Evolutionary conservation across 2,888 invertebrate genomes (phyloP).

Genomic region (Pherbina coryleti): DNA sequence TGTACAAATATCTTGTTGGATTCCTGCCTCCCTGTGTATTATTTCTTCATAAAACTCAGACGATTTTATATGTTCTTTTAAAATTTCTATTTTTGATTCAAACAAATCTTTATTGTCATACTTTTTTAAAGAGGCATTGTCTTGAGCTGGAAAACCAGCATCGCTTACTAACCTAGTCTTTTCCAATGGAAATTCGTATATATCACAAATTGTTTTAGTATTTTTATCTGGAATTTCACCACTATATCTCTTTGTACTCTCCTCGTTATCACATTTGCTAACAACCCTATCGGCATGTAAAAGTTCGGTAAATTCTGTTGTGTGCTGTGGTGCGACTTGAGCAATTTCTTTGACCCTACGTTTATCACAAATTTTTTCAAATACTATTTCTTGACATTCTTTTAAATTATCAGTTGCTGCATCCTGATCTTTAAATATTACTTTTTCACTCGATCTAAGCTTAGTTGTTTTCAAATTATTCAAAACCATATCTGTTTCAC

Average conservation of each 20-base stretch:
- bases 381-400: conserved; percentile 53
- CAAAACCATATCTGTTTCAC: conserved; percentile 55
- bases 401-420: conserved; percentile 10
- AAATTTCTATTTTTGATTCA: conserved; percentile 1
- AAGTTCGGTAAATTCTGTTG: conserved; percentile 11
- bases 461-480: conserved; percentile 38
- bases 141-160: conserved; percentile 49
- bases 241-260: conserved; percentile 51
- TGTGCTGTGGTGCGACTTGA: conserved; percentile 37
- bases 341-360: conserved; percentile 55
- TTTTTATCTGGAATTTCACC: conserved; percentile 23
- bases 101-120: background rate
- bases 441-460: conserved; percentile 38
- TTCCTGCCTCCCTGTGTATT: background rate
- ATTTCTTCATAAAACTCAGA: conserved; percentile 11
- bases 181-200: conserved; percentile 53
- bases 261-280: conserved; percentile 41
- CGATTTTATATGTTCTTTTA: conserved; percentile 10
- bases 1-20: background rate
- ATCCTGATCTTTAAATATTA: conserved; percentile 40
- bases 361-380: conserved; percentile 60
- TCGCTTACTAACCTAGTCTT: conserved; percentile 38
- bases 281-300: background rate
- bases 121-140: background rate
- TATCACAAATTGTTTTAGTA: conserved; percentile 50